Base-by-base conservation (phyloP, 2,888 invertebrate genomes). In the Neoscelio sp. region DNA sequence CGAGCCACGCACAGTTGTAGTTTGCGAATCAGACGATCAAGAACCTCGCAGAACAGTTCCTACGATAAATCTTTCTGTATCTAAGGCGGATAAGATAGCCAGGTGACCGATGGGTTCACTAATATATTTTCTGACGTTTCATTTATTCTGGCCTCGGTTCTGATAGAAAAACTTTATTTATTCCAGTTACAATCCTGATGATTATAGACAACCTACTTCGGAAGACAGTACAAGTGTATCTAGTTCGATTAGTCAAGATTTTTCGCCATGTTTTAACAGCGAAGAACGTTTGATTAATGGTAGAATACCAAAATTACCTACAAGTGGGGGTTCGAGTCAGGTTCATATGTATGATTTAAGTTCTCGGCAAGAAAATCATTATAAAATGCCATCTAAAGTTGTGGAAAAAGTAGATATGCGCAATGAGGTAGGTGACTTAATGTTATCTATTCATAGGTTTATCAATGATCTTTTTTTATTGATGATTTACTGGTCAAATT, bases 201-300 rank as follows among this genome's bases (percentile, higher is more conserved):
- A 88, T 83, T 89, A 89, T 33, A 82, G 82, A 26, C 86, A 85
- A 64, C 80, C 82, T 52, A 82, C 85, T 60, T 85, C 87, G 2
- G 85, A 80, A 28, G 80, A 78, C 2, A 76, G 78, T 52, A 79
- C 79, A 8, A 82, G 84, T 50, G 84, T 82, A 38, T 82, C 84
- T 33, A 86, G 82, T 62, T 86, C 88, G 10, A 82, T 85, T 35
- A 89, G 87, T 54, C 87, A 89, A 13, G 89, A 90, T 80, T 90
- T 89, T 3, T 89, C 89, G 5, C 88, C 89, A 78, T 89, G 87
- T 80, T 88, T 89, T 28, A 87, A 88, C 28, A 82, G 52, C 56
- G 44, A 76, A 7, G 85, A 85, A 58, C 71, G 80, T 18, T 26
- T 52, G 28, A 18, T 48, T 10, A 62, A 35, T 20, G 80, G 62